A percentile compares a stretch with the other conserved stretches of the same genome.
These are phyloP conservation scores for Phocoena sinus DNA, from an alignment of 2,113 vertebrate genomes.

Conservation along the genomic window DNA sequence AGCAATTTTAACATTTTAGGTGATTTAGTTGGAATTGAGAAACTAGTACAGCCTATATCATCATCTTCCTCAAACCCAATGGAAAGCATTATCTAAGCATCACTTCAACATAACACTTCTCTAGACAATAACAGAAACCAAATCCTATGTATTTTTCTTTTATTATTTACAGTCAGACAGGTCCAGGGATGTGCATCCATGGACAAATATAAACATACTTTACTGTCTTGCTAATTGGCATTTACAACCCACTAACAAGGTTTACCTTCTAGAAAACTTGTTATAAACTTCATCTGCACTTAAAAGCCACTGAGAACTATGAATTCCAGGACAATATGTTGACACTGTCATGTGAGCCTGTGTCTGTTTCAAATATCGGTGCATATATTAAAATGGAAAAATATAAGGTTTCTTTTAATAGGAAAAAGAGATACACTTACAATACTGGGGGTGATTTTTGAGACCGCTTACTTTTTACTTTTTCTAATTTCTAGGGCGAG, in stretches of 20 bases:
- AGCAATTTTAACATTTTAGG: conserved; percentile 21
- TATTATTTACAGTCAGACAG: not conserved
- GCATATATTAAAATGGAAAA: conserved; percentile 12
- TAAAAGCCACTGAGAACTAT: not conserved
- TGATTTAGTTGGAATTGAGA: conserved; percentile 25
- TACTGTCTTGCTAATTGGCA: not conserved
- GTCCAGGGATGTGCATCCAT: not conserved
- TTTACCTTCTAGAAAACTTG: conserved; percentile 24
- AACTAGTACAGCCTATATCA: not conserved
- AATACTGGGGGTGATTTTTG: not conserved
- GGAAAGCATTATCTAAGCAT: not conserved
- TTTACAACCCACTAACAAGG: not conserved
- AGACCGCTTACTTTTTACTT: not conserved
- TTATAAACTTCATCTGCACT: not conserved
- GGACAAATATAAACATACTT: not conserved
- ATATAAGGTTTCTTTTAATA: not conserved
- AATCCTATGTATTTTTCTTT: not conserved
- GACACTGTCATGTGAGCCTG: not conserved
- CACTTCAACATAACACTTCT: not conserved
- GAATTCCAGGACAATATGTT: not conserved
- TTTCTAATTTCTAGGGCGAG: conserved; percentile 84
- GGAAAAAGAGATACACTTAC: not conserved
- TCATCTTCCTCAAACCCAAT: not conserved
- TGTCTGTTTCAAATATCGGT: conserved; percentile 41
- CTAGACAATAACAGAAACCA: conserved; percentile 1